A percentile compares a stretch with the other conserved stretches of the same genome.
Evolutionary conservation across 2,797 vertebrate genomes (phyloP).

Genomic region (Anniella stebbinsi): DNA sequence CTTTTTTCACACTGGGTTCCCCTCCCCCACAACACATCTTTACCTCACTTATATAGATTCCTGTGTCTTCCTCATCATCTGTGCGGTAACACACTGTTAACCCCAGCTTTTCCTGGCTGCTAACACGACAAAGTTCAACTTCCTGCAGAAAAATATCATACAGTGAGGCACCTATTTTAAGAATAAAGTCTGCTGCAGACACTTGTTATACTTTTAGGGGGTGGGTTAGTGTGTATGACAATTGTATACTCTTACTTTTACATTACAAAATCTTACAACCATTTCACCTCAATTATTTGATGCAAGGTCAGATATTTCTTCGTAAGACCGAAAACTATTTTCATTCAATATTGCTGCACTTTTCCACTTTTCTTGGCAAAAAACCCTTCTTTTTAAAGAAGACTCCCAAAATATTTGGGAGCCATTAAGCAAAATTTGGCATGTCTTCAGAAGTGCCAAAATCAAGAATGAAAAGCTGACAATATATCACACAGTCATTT

Average conservation of each 20-base stretch:
- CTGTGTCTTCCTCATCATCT: conserved; percentile 93
- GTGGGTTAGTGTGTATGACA: neutral
- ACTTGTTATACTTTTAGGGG: neutral
- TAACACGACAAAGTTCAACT: conserved; percentile 91
- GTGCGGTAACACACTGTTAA: conserved; percentile 97
- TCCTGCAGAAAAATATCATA: conserved; percentile 81
- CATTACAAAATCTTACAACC: neutral
- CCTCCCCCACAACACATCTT: conserved; percentile 48
- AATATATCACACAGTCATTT: conserved; percentile 58
- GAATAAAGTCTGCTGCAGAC: conserved; percentile 16
- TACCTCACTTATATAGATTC: conserved; percentile 97
- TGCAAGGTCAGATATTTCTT: neutral
- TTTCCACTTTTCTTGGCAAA: neutral
- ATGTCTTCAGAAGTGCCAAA: conserved; percentile 18
- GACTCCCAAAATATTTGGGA: conserved; percentile 4
- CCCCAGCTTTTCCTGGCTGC: conserved; percentile 94
- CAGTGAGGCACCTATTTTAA: conserved; percentile 32
- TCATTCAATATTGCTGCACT: neutral
- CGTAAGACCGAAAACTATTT: neutral
- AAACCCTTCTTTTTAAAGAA: neutral
- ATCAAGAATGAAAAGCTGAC: conserved; percentile 46
- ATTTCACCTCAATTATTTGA: neutral
- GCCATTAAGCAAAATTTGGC: neutral
- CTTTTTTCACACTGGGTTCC: neutral
- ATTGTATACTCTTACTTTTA: neutral